Base-by-base conservation (phyloP, 2,888 invertebrate genomes). In the Rhimphoctona megacephalus region DNA sequence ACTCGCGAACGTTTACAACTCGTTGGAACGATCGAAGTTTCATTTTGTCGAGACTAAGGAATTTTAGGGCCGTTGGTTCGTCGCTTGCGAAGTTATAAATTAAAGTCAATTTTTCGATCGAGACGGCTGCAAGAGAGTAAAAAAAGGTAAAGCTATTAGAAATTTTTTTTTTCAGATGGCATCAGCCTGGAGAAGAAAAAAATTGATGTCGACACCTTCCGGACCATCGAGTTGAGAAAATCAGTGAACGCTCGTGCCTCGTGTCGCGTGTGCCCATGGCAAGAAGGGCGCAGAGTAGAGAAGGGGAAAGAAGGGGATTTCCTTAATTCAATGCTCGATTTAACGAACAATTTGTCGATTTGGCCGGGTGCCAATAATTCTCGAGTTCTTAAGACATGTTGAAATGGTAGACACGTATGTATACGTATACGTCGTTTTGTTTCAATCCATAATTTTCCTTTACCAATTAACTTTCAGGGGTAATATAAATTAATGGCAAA, bases 321-420 rank as follows among this genome's bases (percentile, higher is more conserved):
- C 83, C 86, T 89, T 89, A 90, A 92, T 91, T 92, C 90, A 90
- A 87, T 90, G 88, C 89, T 89, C 89, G 89, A 91, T 90, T 92
- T 91, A 90, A 91, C 91, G 89, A 90, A 87, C 89, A 88, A 90
- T 90, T 89, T 90, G 90, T 89, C 92, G 92, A 92, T 92, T 92
- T 93, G 93, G 93, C 91, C n/a, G 14, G 39, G 79, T 66, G 90
- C 93, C 93, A 93, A 91, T 89, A 78, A 87, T 78, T 88, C 87
- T 73, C 85, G 87, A 88, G 49, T 77, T 82, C 61, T 88, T 87
- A 82, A 85, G 87, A 84, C 89, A 88, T 82, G 78, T 81, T 77
- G 87, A 87, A 85, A 76, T 79, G 69, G 39, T 49, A 66, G 49
- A 72, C 19, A 61, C 61, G 61, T 61, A 57, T 46, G 9, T 74